Base-by-base conservation (phyloP, 1,140 invertebrate genomes). In the Calycopis cecrops region DNA sequence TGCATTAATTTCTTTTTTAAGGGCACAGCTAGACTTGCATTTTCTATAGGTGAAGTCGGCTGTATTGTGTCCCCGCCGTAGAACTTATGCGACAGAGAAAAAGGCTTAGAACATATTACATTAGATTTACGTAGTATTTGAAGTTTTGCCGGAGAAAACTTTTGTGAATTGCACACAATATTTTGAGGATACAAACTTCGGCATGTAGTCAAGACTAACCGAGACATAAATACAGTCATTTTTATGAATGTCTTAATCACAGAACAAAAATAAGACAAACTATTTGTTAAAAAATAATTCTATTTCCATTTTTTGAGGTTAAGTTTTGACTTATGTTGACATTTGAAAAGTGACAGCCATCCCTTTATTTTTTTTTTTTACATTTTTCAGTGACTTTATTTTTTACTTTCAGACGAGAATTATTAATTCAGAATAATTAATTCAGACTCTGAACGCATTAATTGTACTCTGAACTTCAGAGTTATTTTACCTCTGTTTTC, bases 1-100 rank as follows among this genome's bases (percentile, higher is more conserved):
- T 87, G 72, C 10, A 79, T 50, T 9, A 62, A 71, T 57, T 87
- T 87, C 73, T 85, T 85, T 70, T 82, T 87, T n/a, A 87, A 57
- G 0, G 80, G 77, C 55, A 82, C 62, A n/a, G n/a, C n/a, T n/a
- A n/a, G n/a, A 48, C 53, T 62, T 8, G 73, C 65, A 61, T 76
- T 83, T 55, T 86, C 83, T 56, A 82, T 57, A 1, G 79, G 65
- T 52, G 74, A 33, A 6, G 76, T 68, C 4, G 80, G 79, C 18
- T 71, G 66, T 16, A 83, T 80, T 12, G 64, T 52, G 61, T 84
- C 80, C 50, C 56, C 63, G n/a, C 66, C 64, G 51, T 65, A 76
- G 38, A 60, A 72, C 44, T 71, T 81, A 51, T 64, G 38, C 18
- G 69, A 48, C 9, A 60, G 52, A 11, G 62, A 17, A 8, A 16